Evolutionary conservation across 2,113 vertebrate species (phyloP), one percentile per base, ranked within the genome.

Genomic region (Gadus macrocephalus): DNA sequence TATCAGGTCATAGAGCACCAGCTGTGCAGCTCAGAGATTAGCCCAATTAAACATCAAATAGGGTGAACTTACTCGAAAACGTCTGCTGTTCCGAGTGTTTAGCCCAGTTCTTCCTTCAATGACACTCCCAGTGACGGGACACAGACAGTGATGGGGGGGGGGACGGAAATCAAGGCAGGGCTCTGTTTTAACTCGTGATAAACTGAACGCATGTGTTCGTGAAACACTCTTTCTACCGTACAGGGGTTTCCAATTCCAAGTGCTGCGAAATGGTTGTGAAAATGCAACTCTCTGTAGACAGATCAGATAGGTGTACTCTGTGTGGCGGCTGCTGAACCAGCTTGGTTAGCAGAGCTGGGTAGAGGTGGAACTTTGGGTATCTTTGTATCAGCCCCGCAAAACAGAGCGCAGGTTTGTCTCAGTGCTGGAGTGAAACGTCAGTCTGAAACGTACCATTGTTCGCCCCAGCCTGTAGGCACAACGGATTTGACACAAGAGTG

Each of bases 401-500:
- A 80, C 71, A 70, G 72, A 63, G 72, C 27, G 5, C 55, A 19
- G 62, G 74, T 69, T 71, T 78, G 72, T 69, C 62, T 64, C 62
- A 28, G 53, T 27, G 59, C 8, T 15, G 62, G 65, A 76, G 19
- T 62, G 28, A 56, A 64, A 64, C 59, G 25, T 64, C 15, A 6
- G 66, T 75, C 70, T 77, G 78, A 71, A 76, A 68, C 69, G 71
- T 68, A 69, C 79, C 71, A 79, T 69, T 15, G 79, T 70, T 80
- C 78, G 81, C 79, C 85, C 85, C 81, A 72, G 80, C 84, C 80
- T 80, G 80, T 84, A 85, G 85, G 77, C 84, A 81, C 68, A 78
- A 86, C 79, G 85, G 88, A 91, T 91, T 90, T 91, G 88, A 89
- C 88, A 89, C 87, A 85, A 86, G 86, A 90, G 85, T 90, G 89